phyloP scores from a whole-genome alignment of 1,140 invertebrate genomes.

The Sminthurinus signatus region DNA sequence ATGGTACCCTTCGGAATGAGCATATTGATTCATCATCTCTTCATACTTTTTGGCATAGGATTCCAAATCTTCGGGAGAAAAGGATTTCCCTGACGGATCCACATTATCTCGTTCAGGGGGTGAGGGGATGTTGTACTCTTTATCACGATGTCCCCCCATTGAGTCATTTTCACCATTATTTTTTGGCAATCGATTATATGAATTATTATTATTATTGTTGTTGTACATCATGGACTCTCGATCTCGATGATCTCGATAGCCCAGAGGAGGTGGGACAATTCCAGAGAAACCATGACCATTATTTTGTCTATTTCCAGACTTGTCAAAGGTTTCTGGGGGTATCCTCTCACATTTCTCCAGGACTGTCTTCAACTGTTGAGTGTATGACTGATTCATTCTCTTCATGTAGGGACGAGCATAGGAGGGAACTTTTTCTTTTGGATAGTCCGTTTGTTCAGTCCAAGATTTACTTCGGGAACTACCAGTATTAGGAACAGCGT shows the following conservation, averaged over 20 bases:
- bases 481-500: constrained; percentile 23
- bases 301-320: not conserved
- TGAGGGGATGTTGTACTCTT: constrained; percentile 65
- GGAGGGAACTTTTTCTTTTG: constrained; percentile 59
- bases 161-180: constrained; percentile 13
- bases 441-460: constrained; percentile 67
- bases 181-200: constrained; percentile 15
- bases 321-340: constrained; percentile 50
- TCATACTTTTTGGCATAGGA: constrained; percentile 60
- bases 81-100: constrained; percentile 48
- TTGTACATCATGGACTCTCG: constrained; percentile 29
- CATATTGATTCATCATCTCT: constrained; percentile 58
- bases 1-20: constrained; percentile 73
- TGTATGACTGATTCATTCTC: constrained; percentile 49
- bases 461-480: constrained; percentile 59
- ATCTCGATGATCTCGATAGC: constrained; percentile 38
- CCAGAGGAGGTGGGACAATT: constrained; percentile 33
- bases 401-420: constrained; percentile 64
- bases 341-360: constrained; percentile 68
- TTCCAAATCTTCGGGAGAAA: constrained; percentile 62
- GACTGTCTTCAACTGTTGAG: constrained; percentile 64
- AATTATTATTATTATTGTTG: not conserved
- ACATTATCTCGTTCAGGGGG: constrained; percentile 62
- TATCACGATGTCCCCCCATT: constrained; percentile 48
- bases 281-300: constrained; percentile 3